A percentile compares a stretch with the other conserved stretches of the same genome.
Evolutionary conservation across 2,797 vertebrate genomes (phyloP).

Genomic region (Ptychadena robeensis): DNA sequence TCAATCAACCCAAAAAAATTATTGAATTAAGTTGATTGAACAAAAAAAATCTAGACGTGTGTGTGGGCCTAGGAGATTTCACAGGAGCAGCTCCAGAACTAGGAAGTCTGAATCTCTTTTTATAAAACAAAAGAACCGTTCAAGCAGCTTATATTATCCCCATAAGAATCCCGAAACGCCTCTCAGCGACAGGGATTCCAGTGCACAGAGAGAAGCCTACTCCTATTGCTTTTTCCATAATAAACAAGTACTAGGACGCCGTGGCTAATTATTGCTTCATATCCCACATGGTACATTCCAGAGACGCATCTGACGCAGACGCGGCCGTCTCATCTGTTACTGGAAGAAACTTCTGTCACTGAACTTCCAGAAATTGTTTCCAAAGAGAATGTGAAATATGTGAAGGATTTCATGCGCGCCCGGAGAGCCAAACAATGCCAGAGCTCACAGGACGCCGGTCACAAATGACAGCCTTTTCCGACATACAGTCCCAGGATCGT

Average conservation of each 20-base stretch:
- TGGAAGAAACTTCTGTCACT: slow-evolving; percentile 33
- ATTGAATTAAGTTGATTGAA: too few species aligned
- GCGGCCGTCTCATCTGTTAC: slow-evolving; percentile 29
- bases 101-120: neutral
- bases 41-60: too few species aligned
- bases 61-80: too few species aligned
- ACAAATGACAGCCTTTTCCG: neutral
- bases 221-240: slow-evolving; percentile 21
- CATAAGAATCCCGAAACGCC: neutral
- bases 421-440: slow-evolving; percentile 1
- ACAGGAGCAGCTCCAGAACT: too few species aligned
- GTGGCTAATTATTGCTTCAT: slow-evolving; percentile 9
- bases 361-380: slow-evolving; percentile 54
- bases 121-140: neutral
- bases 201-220: slow-evolving; percentile 13
- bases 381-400: slow-evolving; percentile 38
- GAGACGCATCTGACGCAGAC: slow-evolving; percentile 40
- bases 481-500: neutral
- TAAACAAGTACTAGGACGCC: slow-evolving; percentile 41
- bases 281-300: slow-evolving; percentile 52
- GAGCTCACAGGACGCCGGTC: neutral
- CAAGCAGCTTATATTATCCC: neutral
- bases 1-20: too few species aligned
- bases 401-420: slow-evolving; percentile 13
- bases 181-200: neutral